phyloP scores from a whole-genome alignment of 2,888 invertebrate species.

The Allophyes oxyacanthae region DNA sequence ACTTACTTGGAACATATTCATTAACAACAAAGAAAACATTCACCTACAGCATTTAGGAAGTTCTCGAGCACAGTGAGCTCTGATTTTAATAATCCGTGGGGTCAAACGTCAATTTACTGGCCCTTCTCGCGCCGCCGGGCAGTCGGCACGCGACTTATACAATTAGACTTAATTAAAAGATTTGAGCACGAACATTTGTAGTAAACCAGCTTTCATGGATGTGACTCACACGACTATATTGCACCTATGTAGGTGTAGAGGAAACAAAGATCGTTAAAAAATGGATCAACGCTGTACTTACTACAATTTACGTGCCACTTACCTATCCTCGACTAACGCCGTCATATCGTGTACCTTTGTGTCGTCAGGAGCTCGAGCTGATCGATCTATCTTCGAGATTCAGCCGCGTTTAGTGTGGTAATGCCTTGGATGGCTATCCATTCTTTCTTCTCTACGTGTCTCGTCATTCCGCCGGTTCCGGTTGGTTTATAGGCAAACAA shows the following conservation, averaged over 20 bases:
- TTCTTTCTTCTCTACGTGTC: too few species aligned
- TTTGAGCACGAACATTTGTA: constrained; percentile 64
- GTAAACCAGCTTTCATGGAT: constrained; percentile 50
- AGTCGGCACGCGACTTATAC: constrained; percentile 62
- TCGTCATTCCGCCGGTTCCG: too few species aligned
- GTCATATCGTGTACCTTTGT: neutral
- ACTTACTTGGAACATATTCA: constrained; percentile 30
- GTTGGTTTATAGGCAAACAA: too few species aligned
- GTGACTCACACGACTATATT: constrained; percentile 59
- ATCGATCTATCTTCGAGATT: too few species aligned
- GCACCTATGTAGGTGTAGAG: constrained; percentile 47
- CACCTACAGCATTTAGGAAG: constrained; percentile 34
- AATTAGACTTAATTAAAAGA: constrained; percentile 78
- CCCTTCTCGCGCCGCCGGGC: constrained; percentile 56
- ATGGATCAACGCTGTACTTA: constrained; percentile 28
- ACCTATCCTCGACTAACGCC: too few species aligned
- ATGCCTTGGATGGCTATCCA: too few species aligned
- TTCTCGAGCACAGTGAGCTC: constrained; percentile 47
- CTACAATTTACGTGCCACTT: constrained; percentile 23
- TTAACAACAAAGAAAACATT: constrained; percentile 39
- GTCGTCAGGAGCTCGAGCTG: too few species aligned
- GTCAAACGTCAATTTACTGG: constrained; percentile 77
- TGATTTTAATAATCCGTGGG: constrained; percentile 77
- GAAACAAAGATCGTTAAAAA: constrained; percentile 47
- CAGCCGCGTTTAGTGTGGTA: too few species aligned